phyloP scores from a whole-genome alignment of 1,140 invertebrate genomes.

The Bombus sylvicola region DNA sequence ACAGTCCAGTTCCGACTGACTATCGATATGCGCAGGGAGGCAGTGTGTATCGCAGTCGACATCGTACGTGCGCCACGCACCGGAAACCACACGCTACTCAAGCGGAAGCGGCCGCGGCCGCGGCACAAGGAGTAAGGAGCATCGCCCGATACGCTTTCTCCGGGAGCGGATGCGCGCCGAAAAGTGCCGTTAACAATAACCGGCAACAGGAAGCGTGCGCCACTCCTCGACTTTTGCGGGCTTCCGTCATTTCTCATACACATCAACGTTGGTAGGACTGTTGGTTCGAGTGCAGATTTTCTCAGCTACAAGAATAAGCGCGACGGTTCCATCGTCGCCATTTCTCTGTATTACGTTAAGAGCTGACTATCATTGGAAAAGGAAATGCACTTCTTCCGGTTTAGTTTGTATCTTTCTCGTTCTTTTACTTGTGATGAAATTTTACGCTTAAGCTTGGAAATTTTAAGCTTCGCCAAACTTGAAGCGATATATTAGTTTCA shows the following conservation, averaged over 20 bases:
- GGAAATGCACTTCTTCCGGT: not conserved
- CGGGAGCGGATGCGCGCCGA: constrained; percentile 58
- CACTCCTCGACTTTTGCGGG: constrained; percentile 47
- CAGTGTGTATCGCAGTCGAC: constrained; percentile 49
- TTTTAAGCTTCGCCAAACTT: too few relatives aligned
- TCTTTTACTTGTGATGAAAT: too few relatives aligned
- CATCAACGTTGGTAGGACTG: not conserved
- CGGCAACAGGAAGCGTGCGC: constrained; percentile 30
- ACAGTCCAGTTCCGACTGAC: constrained; percentile 68
- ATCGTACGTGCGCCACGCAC: constrained; percentile 65
- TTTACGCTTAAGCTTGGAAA: too few relatives aligned
- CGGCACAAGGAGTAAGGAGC: constrained; percentile 71
- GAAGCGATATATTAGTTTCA: too few relatives aligned
- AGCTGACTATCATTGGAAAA: not conserved
- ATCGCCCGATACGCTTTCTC: constrained; percentile 66
- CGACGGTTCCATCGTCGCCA: not conserved
- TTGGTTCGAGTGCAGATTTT: not conserved
- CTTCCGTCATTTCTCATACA: constrained; percentile 37
- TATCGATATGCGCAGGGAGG: constrained; percentile 64
- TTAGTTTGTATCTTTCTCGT: too few relatives aligned
- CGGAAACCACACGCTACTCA: constrained; percentile 76
- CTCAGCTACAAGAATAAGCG: not conserved
- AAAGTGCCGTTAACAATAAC: constrained; percentile 57
- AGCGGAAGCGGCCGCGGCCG: constrained; percentile 69
- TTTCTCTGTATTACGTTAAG: not conserved